Evolutionary conservation across 2,113 vertebrate species (phyloP).

Genomic region (Murina feae): DNA sequence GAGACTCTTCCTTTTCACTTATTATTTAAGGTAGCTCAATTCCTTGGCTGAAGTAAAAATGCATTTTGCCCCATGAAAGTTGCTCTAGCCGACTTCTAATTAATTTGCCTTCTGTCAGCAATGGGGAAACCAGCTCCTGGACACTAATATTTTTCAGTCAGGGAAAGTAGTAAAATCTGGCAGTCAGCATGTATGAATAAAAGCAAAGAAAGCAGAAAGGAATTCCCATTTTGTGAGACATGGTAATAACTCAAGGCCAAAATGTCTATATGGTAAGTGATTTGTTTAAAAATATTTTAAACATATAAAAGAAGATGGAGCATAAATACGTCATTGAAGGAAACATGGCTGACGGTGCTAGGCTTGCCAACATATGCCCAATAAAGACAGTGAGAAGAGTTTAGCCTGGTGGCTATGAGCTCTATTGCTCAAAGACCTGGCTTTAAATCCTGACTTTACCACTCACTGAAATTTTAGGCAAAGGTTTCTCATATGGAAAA

Average conservation of each 20-base stretch:
- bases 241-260: constrained; percentile 30
- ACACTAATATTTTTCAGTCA: constrained; percentile 55
- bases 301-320: constrained; percentile 18
- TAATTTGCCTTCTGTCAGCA: constrained; percentile 60
- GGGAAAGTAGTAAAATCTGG: constrained; percentile 41
- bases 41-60: constrained; percentile 53
- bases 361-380: not conserved
- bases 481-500: not conserved
- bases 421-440: not conserved
- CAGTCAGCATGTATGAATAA: constrained; percentile 50
- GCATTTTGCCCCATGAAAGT: constrained; percentile 46
- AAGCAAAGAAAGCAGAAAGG: constrained; percentile 59
- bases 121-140: constrained; percentile 53
- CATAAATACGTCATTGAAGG: not conserved
- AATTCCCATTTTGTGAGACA: constrained; percentile 63
- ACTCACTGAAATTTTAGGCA: not conserved
- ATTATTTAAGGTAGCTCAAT: constrained; percentile 21
- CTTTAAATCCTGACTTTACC: not conserved
- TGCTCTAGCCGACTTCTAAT: constrained; percentile 38
- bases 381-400: not conserved
- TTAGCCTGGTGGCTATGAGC: not conserved
- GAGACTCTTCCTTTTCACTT: constrained; percentile 37
- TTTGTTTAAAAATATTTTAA: constrained; percentile 53
- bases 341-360: not conserved
- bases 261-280: not conserved